Conservation (phyloP, 2,797 vertebrate genomes). For the Telmatherina bonti region DNA sequence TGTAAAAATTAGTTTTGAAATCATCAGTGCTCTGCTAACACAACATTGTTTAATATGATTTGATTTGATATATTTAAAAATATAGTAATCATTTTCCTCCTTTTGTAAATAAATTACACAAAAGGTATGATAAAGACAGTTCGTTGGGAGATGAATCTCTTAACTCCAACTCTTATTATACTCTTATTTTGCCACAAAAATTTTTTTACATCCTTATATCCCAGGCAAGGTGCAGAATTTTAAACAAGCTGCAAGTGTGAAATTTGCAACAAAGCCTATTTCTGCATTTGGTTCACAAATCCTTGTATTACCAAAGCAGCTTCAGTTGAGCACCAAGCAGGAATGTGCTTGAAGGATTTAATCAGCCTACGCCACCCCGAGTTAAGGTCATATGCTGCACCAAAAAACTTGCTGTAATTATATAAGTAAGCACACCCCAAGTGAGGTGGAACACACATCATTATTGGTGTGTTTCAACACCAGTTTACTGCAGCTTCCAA, state of each 20-base stretch:
- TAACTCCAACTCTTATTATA: neutral
- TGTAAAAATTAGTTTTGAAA: neutral
- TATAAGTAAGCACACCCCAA: neutral
- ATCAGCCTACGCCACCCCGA: slow-evolving; percentile 7
- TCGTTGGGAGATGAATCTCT: neutral
- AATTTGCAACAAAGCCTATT: slow-evolving; percentile 10
- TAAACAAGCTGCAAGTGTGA: slow-evolving; percentile 1
- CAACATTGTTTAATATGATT: neutral
- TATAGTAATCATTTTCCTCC: neutral
- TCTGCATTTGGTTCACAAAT: slow-evolving; percentile 39
- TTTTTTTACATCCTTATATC: too few species aligned
- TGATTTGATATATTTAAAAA: neutral
- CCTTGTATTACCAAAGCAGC: neutral
- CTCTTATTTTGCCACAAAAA: too few species aligned
- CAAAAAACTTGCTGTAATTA: slow-evolving; percentile 32
- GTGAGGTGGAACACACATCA: slow-evolving; percentile 36
- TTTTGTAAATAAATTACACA: neutral
- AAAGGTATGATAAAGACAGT: neutral
- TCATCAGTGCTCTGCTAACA: neutral
- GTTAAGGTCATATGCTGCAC: slow-evolving; percentile 62
- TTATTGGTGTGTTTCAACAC: slow-evolving; percentile 18
- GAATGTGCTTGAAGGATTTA: slow-evolving; percentile 54
- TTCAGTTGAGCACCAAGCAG: slow-evolving; percentile 13
- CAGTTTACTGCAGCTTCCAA: slow-evolving; percentile 20
- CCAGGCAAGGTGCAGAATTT: neutral